Evolutionary conservation across 2,888 invertebrate genomes (phyloP).

Genomic region (Conistra vaccinii): DNA sequence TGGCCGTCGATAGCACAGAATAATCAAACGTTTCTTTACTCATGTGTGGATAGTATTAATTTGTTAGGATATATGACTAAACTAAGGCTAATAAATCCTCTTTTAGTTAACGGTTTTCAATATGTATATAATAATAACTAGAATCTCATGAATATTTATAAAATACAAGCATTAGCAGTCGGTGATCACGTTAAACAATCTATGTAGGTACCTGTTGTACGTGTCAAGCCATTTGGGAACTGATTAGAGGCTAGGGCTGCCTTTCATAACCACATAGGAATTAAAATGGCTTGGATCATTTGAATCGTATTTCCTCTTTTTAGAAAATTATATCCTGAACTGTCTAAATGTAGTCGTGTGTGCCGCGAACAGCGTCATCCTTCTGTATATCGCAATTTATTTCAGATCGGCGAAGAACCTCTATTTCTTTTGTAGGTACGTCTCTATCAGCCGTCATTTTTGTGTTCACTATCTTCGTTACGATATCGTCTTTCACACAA

Average conservation of each 20-base stretch:
- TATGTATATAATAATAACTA: background rate
- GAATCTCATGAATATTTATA: constrained; percentile 35
- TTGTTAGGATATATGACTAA: background rate
- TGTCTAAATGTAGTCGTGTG: background rate
- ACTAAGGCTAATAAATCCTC: background rate
- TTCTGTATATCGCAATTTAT: background rate
- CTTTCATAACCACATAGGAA: constrained; percentile 1
- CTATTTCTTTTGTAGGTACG: background rate
- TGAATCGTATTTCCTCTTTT: background rate
- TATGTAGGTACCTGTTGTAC: constrained; percentile 40
- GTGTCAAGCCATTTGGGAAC: constrained; percentile 39
- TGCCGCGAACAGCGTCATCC: background rate
- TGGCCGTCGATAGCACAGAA: background rate
- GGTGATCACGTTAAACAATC: constrained; percentile 40
- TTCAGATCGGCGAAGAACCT: background rate
- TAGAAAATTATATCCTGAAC: background rate
- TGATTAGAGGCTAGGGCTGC: constrained; percentile 46
- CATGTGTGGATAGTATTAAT: background rate
- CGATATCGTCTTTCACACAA: constrained; percentile 2
- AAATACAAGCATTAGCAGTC: constrained; percentile 33
- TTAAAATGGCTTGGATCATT: background rate
- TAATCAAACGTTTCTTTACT: too few species aligned
- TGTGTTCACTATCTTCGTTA: constrained; percentile 5
- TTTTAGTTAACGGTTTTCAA: constrained; percentile 4
- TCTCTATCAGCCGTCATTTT: background rate